Evolutionary conservation across 2,797 vertebrate species (phyloP).

Genomic region (Enteromius trimaculatus): DNA sequence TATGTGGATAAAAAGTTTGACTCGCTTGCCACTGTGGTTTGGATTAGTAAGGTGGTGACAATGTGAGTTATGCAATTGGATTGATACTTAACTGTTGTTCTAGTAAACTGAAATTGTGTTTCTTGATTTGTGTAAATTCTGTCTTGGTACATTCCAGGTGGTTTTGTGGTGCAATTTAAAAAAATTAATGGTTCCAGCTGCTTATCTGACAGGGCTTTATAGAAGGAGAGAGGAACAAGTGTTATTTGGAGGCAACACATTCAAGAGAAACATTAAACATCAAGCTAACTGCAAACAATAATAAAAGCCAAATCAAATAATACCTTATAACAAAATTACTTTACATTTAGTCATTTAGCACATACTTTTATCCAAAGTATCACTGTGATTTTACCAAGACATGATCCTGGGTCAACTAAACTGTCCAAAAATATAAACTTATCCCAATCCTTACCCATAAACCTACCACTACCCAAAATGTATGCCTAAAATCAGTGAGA

Average conservation of each 20-base stretch:
- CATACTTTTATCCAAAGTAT: too few relatives aligned
- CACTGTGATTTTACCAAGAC: too few relatives aligned
- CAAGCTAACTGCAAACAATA: neutral
- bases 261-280: neutral
- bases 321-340: too few relatives aligned
- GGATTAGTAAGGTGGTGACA: neutral
- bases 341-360: neutral
- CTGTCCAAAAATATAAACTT: too few relatives aligned
- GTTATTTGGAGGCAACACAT: conserved; percentile 10
- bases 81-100: conserved; percentile 8
- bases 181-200: conserved; percentile 7
- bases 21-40: conserved; percentile 5
- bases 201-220: neutral
- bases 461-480: too few relatives aligned
- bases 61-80: neutral
- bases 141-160: conserved; percentile 28
- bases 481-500: too few relatives aligned
- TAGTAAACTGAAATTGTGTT: neutral
- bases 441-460: too few relatives aligned
- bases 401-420: too few relatives aligned
- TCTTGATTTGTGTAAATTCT: conserved; percentile 3
- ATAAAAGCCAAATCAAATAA: neutral
- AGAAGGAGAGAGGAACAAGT: conserved; percentile 3
- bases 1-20: neutral
- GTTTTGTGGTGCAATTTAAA: conserved; percentile 32